Evolutionary conservation across 2,113 vertebrate species (phyloP).

Genomic region (Acanthisitta chloris): DNA sequence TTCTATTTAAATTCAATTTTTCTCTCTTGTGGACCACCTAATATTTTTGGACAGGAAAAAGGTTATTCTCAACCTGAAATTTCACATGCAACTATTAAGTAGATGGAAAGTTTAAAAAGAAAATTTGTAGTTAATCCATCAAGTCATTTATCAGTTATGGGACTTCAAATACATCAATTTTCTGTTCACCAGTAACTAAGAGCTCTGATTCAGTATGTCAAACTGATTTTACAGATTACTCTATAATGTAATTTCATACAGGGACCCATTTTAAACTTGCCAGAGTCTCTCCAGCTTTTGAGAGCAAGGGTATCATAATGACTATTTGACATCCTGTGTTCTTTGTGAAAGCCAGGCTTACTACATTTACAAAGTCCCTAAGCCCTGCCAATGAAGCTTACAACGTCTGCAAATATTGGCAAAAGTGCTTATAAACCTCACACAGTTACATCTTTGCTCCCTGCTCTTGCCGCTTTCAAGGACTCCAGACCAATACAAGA

Average conservation of each 20-base stretch:
- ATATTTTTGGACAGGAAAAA: not conserved
- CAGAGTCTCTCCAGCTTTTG: not conserved
- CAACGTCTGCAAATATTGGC: slow-evolving; percentile 42
- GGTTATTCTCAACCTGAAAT: not conserved
- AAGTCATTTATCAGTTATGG: not conserved
- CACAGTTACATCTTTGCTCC: not conserved
- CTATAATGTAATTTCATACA: not conserved
- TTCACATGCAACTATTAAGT: not conserved
- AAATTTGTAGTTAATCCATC: slow-evolving; percentile 19
- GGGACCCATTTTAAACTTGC: slow-evolving; percentile 4
- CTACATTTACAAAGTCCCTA: slow-evolving; percentile 21
- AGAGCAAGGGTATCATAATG: not conserved
- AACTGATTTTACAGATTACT: slow-evolving; percentile 28
- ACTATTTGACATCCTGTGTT: slow-evolving; percentile 22
- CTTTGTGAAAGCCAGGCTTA: slow-evolving; percentile 8
- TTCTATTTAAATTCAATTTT: slow-evolving; percentile 11
- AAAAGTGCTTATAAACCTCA: slow-evolving; percentile 23
- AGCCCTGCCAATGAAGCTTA: slow-evolving; percentile 6
- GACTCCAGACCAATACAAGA: not conserved
- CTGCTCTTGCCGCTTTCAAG: slow-evolving; percentile 20
- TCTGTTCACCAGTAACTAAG: slow-evolving; percentile 1
- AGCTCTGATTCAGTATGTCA: slow-evolving; percentile 20
- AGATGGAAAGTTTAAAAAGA: not conserved
- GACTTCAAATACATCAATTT: slow-evolving; percentile 12
- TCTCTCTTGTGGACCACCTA: not conserved